Evolutionary conservation across 2,888 invertebrate genomes (phyloP).

Genomic region (Biston betularia): DNA sequence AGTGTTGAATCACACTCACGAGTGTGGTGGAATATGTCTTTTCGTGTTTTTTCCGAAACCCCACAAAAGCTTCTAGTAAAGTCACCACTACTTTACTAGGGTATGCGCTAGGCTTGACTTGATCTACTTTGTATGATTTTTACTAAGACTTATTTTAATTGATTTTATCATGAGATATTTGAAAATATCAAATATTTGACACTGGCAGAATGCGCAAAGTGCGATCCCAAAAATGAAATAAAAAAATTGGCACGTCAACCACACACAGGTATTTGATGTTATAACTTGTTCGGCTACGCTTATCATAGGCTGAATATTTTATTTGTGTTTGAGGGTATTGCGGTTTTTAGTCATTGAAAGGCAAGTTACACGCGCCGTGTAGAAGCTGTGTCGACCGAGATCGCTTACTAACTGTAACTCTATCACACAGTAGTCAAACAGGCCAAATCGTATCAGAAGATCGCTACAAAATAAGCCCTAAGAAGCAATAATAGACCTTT

Average conservation of each 20-base stretch:
- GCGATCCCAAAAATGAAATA: too few relatives aligned
- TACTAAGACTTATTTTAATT: too few relatives aligned
- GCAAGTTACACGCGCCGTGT: constrained; percentile 3
- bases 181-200: too few relatives aligned
- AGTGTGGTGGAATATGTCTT: too few relatives aligned
- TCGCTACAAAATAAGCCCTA: constrained; percentile 69
- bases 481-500: constrained; percentile 84
- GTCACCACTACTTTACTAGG: too few relatives aligned
- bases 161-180: too few relatives aligned
- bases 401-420: constrained; percentile 20
- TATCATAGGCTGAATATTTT: background rate
- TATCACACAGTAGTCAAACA: constrained; percentile 37
- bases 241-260: constrained; percentile 62
- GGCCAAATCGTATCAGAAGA: constrained; percentile 43
- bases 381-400: constrained; percentile 19
- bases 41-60: too few relatives aligned
- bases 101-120: too few relatives aligned
- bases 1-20: too few relatives aligned
- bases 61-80: too few relatives aligned
- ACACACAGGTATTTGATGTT: background rate
- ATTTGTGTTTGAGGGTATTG: constrained; percentile 1
- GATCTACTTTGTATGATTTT: too few relatives aligned
- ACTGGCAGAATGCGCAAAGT: too few relatives aligned
- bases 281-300: background rate
- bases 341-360: background rate